A percentile compares a stretch with the other conserved stretches of the same genome.
Conservation (phyloP, 2,113 vertebrate genomes). For the Chaenocephalus aceratus region DNA sequence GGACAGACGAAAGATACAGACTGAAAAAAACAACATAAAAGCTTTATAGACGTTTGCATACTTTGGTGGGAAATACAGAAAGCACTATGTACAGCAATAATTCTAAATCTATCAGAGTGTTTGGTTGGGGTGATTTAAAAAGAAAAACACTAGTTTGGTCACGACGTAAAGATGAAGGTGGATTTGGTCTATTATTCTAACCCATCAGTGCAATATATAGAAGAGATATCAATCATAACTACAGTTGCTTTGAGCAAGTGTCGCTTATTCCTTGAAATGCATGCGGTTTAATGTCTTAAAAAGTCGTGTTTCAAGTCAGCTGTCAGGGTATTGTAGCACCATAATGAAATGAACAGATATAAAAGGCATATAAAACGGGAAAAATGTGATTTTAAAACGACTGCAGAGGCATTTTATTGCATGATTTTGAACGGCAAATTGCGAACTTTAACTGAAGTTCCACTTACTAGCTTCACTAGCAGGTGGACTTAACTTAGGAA, state of each 20-base stretch:
- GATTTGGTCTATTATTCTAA: conserved; percentile 20
- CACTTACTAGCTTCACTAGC: background rate
- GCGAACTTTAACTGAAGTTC: background rate
- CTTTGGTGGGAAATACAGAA: conserved; percentile 50
- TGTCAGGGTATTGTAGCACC: conserved; percentile 44
- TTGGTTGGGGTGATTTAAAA: conserved; percentile 12
- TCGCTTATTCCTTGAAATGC: conserved; percentile 10
- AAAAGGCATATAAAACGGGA: background rate
- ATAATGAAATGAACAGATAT: background rate
- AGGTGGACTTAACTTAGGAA: background rate
- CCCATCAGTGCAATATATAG: conserved; percentile 78
- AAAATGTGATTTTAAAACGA: background rate
- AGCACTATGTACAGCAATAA: conserved; percentile 75
- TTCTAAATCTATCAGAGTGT: no score
- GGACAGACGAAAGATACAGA: conserved; percentile 34
- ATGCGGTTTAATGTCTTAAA: conserved; percentile 5
- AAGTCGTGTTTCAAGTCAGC: conserved; percentile 28
- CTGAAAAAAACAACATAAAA: conserved; percentile 21
- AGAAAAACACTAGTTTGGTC: conserved; percentile 48
- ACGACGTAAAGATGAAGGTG: conserved; percentile 6
- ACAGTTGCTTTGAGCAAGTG: conserved; percentile 39
- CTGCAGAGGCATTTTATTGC: background rate
- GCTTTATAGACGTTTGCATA: conserved; percentile 28
- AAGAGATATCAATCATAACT: conserved; percentile 17
- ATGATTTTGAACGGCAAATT: conserved; percentile 2